Base-by-base conservation (phyloP, 1,140 invertebrate genomes). In the Campoletis sonorensis region DNA sequence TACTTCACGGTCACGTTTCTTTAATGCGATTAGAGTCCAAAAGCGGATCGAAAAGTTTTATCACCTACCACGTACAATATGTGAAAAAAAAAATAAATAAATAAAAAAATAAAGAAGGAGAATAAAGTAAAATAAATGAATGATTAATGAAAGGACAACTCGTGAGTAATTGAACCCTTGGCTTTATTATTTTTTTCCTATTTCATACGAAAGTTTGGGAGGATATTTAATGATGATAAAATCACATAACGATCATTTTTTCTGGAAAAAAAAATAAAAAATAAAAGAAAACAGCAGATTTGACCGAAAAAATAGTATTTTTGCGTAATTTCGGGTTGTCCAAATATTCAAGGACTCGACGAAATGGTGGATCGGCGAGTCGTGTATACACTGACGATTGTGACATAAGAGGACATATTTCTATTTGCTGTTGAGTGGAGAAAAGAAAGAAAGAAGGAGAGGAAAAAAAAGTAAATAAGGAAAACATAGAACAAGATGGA, bases 381-480 rank as follows among this genome's bases (percentile, higher is more conserved):
- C 4, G 18, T 71, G 23, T 27, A 71, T 71, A 71, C 30, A 40
- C 23, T 18, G 27, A 33, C 70, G 23, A 15, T 27, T 61, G 54
- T 77, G 27, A 33, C 70, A 68, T 58, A 70, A 68, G 40, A 79
- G n/a, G 37, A 79, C 37, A 45, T 70, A 77, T 23, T 23, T 71
- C 45, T 71, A 49, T 71, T 71, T 40, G 68, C 13, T 67, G 7
- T 70, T 70, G 67, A 70, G 67, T 70, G 67, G 23, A 4, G 30
- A 70, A 70, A 33, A 79, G 72, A 67, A 54, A 76, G 49, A 80
- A 64, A 81, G 58, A 64, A 70, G 45, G 27, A n/a, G n/a, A n/a
- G n/a, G n/a, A n/a, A n/a, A n/a, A n/a, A n/a, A n/a, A n/a, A n/a
- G n/a, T n/a, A n/a, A 82, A 37, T 72, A 68, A 77, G 80, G n/a